Percentiles rank a stretch among this genome's conserved stretches.
Evolutionary conservation across 2,888 invertebrate species (phyloP).

Genomic region (Apodemia zela): DNA sequence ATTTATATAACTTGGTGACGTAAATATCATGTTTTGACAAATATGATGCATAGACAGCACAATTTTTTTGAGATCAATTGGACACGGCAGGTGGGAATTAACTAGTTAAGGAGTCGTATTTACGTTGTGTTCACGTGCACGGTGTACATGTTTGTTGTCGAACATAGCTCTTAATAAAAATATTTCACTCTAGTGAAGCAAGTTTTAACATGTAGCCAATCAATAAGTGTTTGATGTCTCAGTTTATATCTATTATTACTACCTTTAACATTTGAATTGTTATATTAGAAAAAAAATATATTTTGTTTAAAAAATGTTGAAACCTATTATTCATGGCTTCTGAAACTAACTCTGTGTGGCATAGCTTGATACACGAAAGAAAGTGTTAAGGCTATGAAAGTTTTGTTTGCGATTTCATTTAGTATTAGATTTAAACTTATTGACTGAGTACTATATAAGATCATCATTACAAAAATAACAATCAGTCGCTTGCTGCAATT

Average conservation of each 20-base stretch:
- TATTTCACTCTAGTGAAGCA: slow-evolving; percentile 17
- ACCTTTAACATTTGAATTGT: no score
- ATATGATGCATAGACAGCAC: no score
- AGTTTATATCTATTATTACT: slow-evolving; percentile 1
- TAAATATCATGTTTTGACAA: no score
- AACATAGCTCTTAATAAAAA: background rate
- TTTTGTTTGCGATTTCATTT: slow-evolving; percentile 45
- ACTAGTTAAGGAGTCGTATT: no score
- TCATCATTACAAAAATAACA: slow-evolving; percentile 43
- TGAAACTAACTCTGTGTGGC: background rate
- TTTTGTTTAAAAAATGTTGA: no score
- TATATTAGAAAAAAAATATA: no score
- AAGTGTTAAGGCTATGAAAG: slow-evolving; percentile 16
- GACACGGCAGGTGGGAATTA: no score
- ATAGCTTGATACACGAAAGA: slow-evolving; percentile 6
- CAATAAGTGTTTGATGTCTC: slow-evolving; percentile 14
- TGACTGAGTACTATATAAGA: slow-evolving; percentile 74
- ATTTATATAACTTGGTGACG: no score
- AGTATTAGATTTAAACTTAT: slow-evolving; percentile 59
- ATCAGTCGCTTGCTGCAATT: slow-evolving; percentile 53
- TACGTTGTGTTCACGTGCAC: no score
- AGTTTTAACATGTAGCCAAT: slow-evolving; percentile 17
- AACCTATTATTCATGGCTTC: no score
- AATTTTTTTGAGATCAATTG: no score
- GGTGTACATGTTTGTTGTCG: background rate